Evolutionary conservation across 2,797 vertebrate genomes (phyloP).

Genomic region (Periparus ater): DNA sequence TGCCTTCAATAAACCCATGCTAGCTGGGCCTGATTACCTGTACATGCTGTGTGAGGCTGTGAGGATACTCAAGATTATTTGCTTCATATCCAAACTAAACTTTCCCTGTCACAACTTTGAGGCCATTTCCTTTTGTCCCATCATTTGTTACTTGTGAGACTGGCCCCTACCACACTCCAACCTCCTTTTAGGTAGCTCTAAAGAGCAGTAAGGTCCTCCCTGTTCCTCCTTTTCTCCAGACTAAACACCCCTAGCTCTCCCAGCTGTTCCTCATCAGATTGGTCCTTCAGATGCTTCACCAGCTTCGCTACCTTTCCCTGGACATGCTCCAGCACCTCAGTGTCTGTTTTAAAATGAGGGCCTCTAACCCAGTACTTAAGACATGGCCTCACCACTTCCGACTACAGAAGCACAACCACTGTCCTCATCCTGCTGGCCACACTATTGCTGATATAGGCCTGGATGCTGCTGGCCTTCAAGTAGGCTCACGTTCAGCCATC

Average conservation of each 20-base stretch:
- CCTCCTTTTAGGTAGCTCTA: neutral
- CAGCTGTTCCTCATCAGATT: neutral
- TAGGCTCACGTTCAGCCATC: accelerated
- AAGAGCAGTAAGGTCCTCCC: neutral
- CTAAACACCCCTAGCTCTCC: neutral
- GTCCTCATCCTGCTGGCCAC: neutral
- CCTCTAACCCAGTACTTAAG: neutral
- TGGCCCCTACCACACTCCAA: neutral
- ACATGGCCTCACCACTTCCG: neutral
- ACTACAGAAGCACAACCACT: neutral
- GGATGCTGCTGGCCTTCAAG: neutral
- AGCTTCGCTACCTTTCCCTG: too few relatives aligned
- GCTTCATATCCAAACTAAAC: neutral
- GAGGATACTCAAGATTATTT: neutral
- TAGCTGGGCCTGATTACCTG: neutral
- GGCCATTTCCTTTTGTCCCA: neutral
- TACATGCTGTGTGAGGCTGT: neutral
- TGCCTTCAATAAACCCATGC: neutral
- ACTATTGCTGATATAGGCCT: neutral
- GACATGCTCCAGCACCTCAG: neutral
- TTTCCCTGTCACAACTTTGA: neutral
- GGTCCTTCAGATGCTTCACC: neutral
- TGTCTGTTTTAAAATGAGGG: neutral
- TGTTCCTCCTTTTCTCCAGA: neutral
- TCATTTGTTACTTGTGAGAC: neutral